Base-by-base conservation (phyloP, 2,888 invertebrate genomes). In the Folsomia candida region DNA sequence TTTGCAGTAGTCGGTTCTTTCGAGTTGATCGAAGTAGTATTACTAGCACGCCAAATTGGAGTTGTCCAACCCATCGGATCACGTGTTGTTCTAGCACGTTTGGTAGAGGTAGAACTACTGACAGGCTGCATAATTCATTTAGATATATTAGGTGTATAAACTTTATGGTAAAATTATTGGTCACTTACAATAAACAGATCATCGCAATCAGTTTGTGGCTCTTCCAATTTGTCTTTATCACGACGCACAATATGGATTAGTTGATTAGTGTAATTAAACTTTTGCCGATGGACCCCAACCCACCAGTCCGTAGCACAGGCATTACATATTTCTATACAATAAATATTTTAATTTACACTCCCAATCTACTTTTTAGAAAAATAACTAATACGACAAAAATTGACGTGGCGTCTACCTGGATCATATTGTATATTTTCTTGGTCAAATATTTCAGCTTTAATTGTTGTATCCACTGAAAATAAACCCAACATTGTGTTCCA, bases 261-360 rank as follows among this genome's bases (percentile, higher is more conserved):
- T n/a, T 60, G 60, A 67, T 65, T 67, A 11, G 68, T 51, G 27
- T 73, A 76, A n/a, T 64, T 29, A 64, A 70, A 76, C 47, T 67
- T 47, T 27, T 72, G 68, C 22, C 28, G 29, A 14, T 51, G 51
- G 1, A 20, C 63, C 20, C 51, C n/a, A 11, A 37, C 26, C 4
- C 62, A 61, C 76, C 76, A 76, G 2, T 67, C 51, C 1, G 27
- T 54, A 11, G 70, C 67, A 60, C 78, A 78, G 14, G 57, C 62
- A 1, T 67, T 11, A 37, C 78, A 78, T 24, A 67, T 61, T 18
- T 70, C 78, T 78, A 58, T 9, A n/a, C 22, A 22, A 51, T 54
- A n/a, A 25, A 22, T 51, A 57, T 60, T 26, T 57, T 24, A 62
- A 61, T n/a, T 28, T 18, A 47, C 6, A 2, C 59, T 18, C n/a